Percentiles rank a stretch among this genome's conserved stretches.
These are phyloP conservation scores for Tetraneura akinire DNA, from an alignment of 1,140 invertebrate genomes.

Conservation along the genomic window DNA sequence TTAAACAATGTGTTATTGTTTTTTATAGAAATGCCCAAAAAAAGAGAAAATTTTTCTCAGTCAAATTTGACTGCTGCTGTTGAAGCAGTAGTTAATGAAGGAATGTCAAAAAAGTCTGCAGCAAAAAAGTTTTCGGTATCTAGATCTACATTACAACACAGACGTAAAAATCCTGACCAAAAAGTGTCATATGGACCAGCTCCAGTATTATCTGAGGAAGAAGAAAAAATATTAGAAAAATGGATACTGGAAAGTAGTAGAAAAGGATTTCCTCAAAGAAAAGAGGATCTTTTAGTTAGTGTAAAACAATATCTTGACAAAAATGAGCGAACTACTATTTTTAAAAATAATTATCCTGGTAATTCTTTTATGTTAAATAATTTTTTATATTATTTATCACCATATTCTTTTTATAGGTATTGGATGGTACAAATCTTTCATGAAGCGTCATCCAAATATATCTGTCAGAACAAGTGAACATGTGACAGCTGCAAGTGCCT, in stretches of 20 bases:
- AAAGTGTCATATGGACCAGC: not conserved
- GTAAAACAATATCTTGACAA: not conserved
- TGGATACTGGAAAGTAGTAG: not conserved
- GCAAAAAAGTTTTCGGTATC: not conserved
- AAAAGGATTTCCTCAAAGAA: not conserved
- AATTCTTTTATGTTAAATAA: not conserved
- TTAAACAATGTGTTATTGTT: not conserved
- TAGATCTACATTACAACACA: not conserved
- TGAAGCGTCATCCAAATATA: not conserved
- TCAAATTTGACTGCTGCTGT: not conserved
- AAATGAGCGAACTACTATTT: not conserved
- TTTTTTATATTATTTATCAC: not conserved
- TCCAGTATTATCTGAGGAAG: not conserved
- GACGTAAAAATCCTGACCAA: not conserved
- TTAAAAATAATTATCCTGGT: not conserved
- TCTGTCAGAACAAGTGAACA: not conserved
- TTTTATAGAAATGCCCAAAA: slow-evolving; percentile 1
- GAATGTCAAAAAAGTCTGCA: not conserved
- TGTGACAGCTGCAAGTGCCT: not conserved
- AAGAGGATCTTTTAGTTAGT: not conserved
- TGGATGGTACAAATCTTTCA: slow-evolving; percentile 2
- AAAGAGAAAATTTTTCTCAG: not conserved
- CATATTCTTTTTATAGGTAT: not conserved
- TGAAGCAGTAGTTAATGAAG: not conserved
- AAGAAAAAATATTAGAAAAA: not conserved